These are phyloP conservation scores for Chironomus striatipennis DNA, from an alignment of 1,140 invertebrate species.

Conservation along the genomic window DNA sequence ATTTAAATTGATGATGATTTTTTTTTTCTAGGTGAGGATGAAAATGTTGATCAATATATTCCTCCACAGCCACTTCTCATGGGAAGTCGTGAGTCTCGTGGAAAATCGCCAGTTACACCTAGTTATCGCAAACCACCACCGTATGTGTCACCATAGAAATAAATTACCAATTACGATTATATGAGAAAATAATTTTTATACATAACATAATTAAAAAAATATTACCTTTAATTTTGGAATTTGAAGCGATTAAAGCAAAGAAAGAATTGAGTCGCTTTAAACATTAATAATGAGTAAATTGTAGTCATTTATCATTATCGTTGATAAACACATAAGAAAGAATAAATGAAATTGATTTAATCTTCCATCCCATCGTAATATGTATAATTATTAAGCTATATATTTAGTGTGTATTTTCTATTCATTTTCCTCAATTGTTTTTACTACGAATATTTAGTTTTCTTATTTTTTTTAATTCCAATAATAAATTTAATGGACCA, in stretches of 20 bases:
- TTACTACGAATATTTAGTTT: constrained; percentile 6
- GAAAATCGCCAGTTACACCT: constrained; percentile 56
- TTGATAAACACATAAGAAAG: neutral
- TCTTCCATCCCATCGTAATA: constrained; percentile 11
- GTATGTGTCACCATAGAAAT: constrained; percentile 78
- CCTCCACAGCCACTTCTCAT: constrained; percentile 71
- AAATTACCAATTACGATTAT: neutral
- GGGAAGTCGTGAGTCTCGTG: constrained; percentile 53
- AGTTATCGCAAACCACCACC: constrained; percentile 84
- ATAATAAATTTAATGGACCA: too few relatives aligned
- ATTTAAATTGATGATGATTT: neutral
- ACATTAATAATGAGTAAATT: constrained; percentile 10
- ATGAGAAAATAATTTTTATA: too few relatives aligned
- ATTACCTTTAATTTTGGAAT: neutral
- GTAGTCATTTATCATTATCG: neutral
- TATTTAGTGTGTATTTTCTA: neutral
- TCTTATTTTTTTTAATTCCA: too few relatives aligned
- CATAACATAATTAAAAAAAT: neutral
- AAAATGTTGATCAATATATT: constrained; percentile 59
- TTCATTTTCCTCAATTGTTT: neutral
- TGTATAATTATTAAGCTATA: neutral
- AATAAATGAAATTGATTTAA: neutral
- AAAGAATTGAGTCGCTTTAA: neutral
- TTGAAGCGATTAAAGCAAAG: constrained; percentile 5
- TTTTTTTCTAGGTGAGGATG: constrained; percentile 31